Evolutionary conservation across 1,140 invertebrate genomes (phyloP), one percentile per base, ranked within the genome.

Genomic region (Cataglyphis hispanica): DNA sequence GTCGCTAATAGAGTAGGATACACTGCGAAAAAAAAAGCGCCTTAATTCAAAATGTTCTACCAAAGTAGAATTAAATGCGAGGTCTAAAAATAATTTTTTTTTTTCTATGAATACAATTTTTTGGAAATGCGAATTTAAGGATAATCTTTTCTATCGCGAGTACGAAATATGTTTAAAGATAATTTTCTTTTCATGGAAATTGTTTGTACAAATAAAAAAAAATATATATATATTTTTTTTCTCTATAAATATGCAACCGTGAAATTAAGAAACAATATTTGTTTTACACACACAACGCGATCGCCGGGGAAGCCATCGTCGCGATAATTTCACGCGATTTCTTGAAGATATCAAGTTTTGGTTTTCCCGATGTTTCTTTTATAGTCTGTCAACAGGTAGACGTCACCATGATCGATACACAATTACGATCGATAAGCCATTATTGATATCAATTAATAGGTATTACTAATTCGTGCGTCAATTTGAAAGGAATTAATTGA

Each of bases 21-120:
- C n/a, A 90, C 89, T 90, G 40, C 3, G 50, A 78, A 0, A 13
- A 78, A 78, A 67, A 37, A 1, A 5, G 2, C 19, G 8, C 13
- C 34, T 7, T 10, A 43, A 53, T 37, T 10, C 7, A 60, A 50
- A 19, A 22, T 40, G 4, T 19, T 50, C 13, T 22, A 13, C 40
- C 13, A 27, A 77, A 8, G 40, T 6, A 19, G 2, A 77, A 77
- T 16, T 64, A 76, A 63, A 75, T 27, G 43, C 43, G 16, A 67
- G 34, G 16, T 64, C 3, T 1, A 43, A 66, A 2, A 66, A 40
- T 40, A 76, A 31, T 31, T 31, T 31, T 31, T 31, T 31, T 63
- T 66, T 25, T 63, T 37, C 61, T 11, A 8, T 25, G 34, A 19
- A 61, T 13, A 31, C 25, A 63, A n/a, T 6, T n/a, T n/a, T n/a